A percentile compares a stretch with the other conserved stretches of the same genome.
Evolutionary conservation across 2,888 invertebrate species (phyloP).

Genomic region (Cantharis flavilabris): DNA sequence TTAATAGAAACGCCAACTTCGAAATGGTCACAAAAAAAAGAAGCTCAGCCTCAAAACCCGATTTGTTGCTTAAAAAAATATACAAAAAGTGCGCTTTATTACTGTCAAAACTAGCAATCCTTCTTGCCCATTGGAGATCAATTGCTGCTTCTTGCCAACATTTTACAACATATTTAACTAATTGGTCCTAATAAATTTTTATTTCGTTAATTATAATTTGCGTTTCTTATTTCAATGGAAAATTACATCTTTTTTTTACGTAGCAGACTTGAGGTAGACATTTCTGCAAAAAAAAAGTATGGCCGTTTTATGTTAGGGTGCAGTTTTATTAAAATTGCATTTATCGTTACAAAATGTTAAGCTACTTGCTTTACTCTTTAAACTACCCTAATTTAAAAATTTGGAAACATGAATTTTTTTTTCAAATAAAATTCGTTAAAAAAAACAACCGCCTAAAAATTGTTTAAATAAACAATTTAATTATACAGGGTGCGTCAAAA

Average conservation of each 20-base stretch:
- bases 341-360: background rate
- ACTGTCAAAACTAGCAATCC: slow-evolving; percentile 41
- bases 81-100: slow-evolving; percentile 50
- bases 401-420: background rate
- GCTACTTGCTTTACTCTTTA: background rate
- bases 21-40: slow-evolving; percentile 45
- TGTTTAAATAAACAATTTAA: background rate
- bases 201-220: background rate
- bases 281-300: background rate
- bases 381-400: background rate
- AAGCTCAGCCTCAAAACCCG: slow-evolving; percentile 41
- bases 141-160: slow-evolving; percentile 37
- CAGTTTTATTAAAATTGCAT: background rate
- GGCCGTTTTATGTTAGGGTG: background rate
- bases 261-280: background rate
- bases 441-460: background rate
- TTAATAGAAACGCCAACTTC: slow-evolving; percentile 34
- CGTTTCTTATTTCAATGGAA: background rate
- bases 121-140: slow-evolving; percentile 35
- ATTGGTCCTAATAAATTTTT: background rate
- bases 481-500: background rate
- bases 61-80: slow-evolving; percentile 47
- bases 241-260: background rate
- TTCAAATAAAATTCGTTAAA: background rate
- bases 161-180: background rate